These are phyloP conservation scores for Peromyscus maniculatus DNA, from an alignment of 2,113 vertebrate genomes.

Conservation along the genomic window DNA sequence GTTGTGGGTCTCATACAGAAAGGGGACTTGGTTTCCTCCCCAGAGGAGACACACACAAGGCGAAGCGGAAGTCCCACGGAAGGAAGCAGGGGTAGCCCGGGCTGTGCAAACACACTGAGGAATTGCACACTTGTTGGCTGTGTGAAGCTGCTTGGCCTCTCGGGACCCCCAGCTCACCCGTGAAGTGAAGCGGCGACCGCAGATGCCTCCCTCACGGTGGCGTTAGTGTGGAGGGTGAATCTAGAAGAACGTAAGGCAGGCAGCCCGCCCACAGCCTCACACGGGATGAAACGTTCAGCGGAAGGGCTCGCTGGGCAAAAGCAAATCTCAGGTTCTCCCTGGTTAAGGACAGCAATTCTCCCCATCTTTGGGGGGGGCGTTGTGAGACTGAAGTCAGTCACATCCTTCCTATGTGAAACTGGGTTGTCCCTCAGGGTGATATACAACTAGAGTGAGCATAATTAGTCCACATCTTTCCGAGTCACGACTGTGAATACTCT, in stretches of 20 bases:
- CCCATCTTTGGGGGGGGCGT: neutral
- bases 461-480: neutral
- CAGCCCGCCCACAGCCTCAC: neutral
- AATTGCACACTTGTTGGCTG: neutral
- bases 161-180: neutral
- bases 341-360: neutral
- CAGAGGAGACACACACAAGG: neutral
- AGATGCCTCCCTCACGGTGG: no score
- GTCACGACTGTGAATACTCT: neutral
- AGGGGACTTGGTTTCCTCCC: neutral
- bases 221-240: neutral
- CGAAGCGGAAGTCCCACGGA: neutral
- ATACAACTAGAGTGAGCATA: no score
- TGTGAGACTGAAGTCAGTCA: neutral
- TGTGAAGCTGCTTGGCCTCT: neutral
- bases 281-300: neutral
- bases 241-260: neutral
- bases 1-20: neutral
- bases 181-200: neutral
- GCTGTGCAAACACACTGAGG: neutral
- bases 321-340: neutral
- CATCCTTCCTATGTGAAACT: neutral
- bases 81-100: neutral
- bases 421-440: neutral
- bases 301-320: slow-evolving; percentile 27